These are phyloP conservation scores for Tipula vernalis DNA, from an alignment of 2,888 invertebrate genomes.

Conservation along the genomic window DNA sequence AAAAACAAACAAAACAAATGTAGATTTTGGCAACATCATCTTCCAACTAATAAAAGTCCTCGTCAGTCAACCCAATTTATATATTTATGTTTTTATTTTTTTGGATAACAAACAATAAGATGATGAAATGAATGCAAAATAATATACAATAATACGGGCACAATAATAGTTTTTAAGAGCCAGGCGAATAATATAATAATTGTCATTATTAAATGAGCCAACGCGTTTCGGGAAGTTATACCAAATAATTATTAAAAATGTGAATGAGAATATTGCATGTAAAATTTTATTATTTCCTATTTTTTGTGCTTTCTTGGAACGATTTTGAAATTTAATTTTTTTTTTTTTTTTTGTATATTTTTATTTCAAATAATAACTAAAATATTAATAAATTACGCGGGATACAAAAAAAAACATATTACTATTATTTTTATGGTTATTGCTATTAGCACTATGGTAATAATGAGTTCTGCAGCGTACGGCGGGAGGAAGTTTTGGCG, in stretches of 20 bases:
- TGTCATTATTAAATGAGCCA: not conserved
- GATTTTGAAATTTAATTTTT: not conserved
- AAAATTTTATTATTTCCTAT: conserved; percentile 4
- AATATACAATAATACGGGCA: not conserved
- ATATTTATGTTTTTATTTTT: not conserved
- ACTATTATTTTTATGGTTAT: not conserved
- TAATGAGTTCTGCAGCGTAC: not conserved
- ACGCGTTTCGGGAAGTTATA: not conserved
- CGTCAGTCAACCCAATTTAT: not conserved
- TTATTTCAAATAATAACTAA: not conserved
- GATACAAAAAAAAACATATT: not conserved
- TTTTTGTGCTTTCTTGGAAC: not conserved
- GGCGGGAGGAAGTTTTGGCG: not conserved
- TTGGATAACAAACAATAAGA: not conserved
- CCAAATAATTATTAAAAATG: not conserved
- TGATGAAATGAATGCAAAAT: not conserved
- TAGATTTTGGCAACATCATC: not conserved
- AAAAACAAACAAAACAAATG: not conserved
- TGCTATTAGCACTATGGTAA: not conserved
- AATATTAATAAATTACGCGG: not conserved
- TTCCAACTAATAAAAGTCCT: not conserved
- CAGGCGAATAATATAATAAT: not conserved
- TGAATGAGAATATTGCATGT: not conserved
- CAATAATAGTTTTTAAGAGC: conserved; percentile 4
- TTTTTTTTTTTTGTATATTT: not conserved